Base-by-base conservation (phyloP, 2,888 invertebrate species). In the Drosophila emarginata region DNA sequence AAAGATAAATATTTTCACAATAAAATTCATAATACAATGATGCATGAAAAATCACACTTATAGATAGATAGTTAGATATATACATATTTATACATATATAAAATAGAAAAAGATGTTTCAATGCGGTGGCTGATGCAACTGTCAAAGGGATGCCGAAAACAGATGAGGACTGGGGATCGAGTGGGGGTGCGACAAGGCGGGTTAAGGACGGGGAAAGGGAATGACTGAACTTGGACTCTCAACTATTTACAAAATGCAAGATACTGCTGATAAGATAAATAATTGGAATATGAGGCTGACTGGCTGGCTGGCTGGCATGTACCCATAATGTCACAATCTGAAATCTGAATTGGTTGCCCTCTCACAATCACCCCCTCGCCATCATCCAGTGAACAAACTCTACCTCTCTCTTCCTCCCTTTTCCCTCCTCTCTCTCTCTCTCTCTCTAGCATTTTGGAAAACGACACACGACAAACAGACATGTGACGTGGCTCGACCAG, bases 261-360 rank as follows among this genome's bases (percentile, higher is more conserved):
- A 83, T 85, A 78, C 70, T 50, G 67, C 80, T 54, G 84, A 84
- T 84, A 84, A 84, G 84, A 84, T 88, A 86, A 84, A 84, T 84
- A 86, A 80, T 80, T 84, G 88, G 84, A 84, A 84, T 86, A 88
- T 88, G 87, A 84, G 74, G 79, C n/a, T n/a, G n/a, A n/a, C 83
- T 87, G 28, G 28, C 7, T 32, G 9, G 32, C 32, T 32, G 83
- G 54, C 23, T 14, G 37, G 37, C 21, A 21, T 18, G 52, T 64
- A 50, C 67, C 52, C 52, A 26, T 52, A 45, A 45, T 45, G 45
- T 45, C 45, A 45, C 45, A 45, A 45, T 45, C 45, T 39, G 21
- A 32, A 54, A 21, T 57, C 26, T 15, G 18, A 59, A 36, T 28
- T 58, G 39, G 15, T 21, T 6, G 15, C 32, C 28, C 54, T 9